Evolutionary conservation across 2,797 vertebrate species (phyloP).

Genomic region (Spinibarbus caldwelli): DNA sequence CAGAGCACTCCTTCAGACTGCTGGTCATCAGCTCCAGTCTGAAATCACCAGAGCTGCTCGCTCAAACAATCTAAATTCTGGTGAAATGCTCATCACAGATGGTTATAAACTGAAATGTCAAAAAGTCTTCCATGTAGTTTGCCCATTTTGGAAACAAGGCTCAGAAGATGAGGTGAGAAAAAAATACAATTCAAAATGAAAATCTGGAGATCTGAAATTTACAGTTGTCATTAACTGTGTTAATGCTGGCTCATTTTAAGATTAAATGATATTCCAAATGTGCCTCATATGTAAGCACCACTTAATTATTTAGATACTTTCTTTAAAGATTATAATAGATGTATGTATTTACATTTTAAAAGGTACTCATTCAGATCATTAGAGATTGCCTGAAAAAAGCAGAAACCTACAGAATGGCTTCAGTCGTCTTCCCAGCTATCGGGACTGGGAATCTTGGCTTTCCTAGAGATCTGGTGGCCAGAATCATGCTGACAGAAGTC

Average conservation of each 20-base stretch:
- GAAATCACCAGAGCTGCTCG: conserved; percentile 60
- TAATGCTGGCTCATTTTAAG: not conserved
- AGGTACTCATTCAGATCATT: conserved; percentile 74
- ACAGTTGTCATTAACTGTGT: not conserved
- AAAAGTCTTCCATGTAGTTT: conserved; percentile 78
- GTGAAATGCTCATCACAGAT: conserved; percentile 74
- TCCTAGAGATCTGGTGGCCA: conserved; percentile 78
- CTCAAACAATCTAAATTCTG: not conserved
- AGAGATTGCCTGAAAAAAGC: conserved; percentile 76
- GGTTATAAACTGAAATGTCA: conserved; percentile 75
- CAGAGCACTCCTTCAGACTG: conserved; percentile 77
- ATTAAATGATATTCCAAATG: not conserved
- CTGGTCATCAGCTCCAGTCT: conserved; percentile 76
- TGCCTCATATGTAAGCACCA: not conserved
- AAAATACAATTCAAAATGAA: not conserved
- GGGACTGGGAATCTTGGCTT: conserved; percentile 86
- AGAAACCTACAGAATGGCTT: conserved; percentile 71
- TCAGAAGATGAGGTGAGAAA: conserved; percentile 73
- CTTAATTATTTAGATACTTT: no score
- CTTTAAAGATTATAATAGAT: not conserved
- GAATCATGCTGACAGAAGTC: conserved; percentile 78
- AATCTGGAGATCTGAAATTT: not conserved
- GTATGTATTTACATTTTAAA: conserved; percentile 18
- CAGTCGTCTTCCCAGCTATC: conserved; percentile 86
- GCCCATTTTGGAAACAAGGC: conserved; percentile 69